phyloP scores from a whole-genome alignment of 2,888 invertebrate species.

The Rutpela maculata region DNA sequence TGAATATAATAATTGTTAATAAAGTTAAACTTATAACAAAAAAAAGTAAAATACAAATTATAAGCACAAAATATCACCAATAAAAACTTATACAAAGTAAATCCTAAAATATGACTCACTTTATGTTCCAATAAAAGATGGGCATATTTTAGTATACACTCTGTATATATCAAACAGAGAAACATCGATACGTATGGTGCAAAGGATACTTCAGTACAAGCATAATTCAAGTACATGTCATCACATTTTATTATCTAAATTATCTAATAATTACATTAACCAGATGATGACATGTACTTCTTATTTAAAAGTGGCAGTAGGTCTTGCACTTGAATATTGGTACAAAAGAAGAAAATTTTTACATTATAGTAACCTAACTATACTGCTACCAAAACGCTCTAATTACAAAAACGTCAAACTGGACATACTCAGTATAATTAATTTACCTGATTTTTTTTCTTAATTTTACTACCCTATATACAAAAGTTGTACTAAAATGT shows the following conservation, averaged over 20 bases:
- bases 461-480: constrained; percentile 61
- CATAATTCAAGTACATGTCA: constrained; percentile 49
- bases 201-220: constrained; percentile 47
- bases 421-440: constrained; percentile 60
- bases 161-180: constrained; percentile 48
- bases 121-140: constrained; percentile 23
- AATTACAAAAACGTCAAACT: constrained; percentile 48
- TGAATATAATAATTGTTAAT: constrained; percentile 56
- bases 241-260: constrained; percentile 39
- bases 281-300: constrained; percentile 48
- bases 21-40: constrained; percentile 59
- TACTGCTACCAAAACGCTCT: constrained; percentile 52
- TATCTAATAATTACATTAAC: constrained; percentile 45
- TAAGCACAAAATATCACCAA: constrained; percentile 59
- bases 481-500: constrained; percentile 65
- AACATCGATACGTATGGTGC: constrained; percentile 46
- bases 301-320: constrained; percentile 50
- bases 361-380: constrained; percentile 50
- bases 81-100: constrained; percentile 53
- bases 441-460: constrained; percentile 57
- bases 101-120: constrained; percentile 44
- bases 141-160: constrained; percentile 44
- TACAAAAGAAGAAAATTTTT: constrained; percentile 33
- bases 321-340: constrained; percentile 50
- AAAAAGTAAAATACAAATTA: constrained; percentile 56